Base-by-base conservation (phyloP, 2,797 vertebrate species). In the Enteromius mattozi region DNA sequence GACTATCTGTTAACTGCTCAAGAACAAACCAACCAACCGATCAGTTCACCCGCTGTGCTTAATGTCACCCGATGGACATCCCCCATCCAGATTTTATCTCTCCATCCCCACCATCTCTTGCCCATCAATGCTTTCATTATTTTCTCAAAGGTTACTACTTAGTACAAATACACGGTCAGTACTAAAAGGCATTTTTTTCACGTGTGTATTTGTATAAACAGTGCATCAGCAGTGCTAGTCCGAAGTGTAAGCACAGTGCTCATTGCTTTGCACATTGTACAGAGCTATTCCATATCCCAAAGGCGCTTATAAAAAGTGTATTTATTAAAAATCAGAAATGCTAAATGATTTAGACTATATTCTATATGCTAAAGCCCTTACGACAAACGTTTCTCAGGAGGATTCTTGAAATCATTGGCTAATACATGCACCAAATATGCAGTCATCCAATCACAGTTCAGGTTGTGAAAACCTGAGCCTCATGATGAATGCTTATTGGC, bases 231-330 rank as follows among this genome's bases (percentile, higher is more conserved):
- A 66, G 30, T 86, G 82, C 86, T 71, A 75, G 88, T 85, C 56
- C 83, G 21, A 68, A 56, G 72, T 81, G 69, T 87, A 84, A 80
- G 85, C 82, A 70, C 69, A 72, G 76, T 86, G 87, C 82, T 81
- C 80, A 77, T 66, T 71, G 74, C 83, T 82, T 79, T 88, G 86
- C 78, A 85, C 74, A 87, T 78, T 86, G 82, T 84, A 89, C 74
- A 87, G 81, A 84, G 82, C 85, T 85, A 69, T 80, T 82, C 81
- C 83, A 49, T 63, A 49, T 82, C 74, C 83, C 81, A 78, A 81
- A 83, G 35, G 42, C 49, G 80, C 71, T 65, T 66, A 86, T 65
- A 10, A 86, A 83, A 83, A 83, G 71, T 86, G 83, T 87, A 87
- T 88, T 82, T 87, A 84, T 83, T 61, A 81, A 85, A 78, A 72